These are phyloP conservation scores for Parochlus steinenii DNA, from an alignment of 2,888 invertebrate species.

Conservation along the genomic window DNA sequence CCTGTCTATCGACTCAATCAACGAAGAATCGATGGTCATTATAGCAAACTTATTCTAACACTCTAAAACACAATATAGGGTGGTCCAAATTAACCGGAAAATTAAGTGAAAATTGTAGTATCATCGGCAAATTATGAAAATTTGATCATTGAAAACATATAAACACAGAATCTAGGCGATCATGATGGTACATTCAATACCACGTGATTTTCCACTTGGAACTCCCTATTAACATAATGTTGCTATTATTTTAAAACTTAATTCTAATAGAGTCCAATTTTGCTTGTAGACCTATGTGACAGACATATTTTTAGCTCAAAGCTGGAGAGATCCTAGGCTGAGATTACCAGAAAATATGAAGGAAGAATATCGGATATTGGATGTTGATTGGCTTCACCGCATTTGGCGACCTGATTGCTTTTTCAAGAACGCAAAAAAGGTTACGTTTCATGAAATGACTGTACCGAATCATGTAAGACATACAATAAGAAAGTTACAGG, in stretches of 20 bases:
- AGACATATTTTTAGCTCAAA: conserved; percentile 82
- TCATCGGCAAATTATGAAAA: no score
- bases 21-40: conserved; percentile 88
- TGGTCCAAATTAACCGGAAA: neutral
- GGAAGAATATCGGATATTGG: conserved; percentile 75
- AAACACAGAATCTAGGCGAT: no score
- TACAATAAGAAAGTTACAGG: no score
- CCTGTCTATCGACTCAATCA: conserved; percentile 81
- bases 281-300: conserved; percentile 69
- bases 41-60: conserved; percentile 2
- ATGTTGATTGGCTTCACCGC: conserved; percentile 77
- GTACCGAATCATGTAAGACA: conserved; percentile 87
- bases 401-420: conserved; percentile 90
- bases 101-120: no score
- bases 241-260: no score
- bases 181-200: no score
- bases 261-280: conserved; percentile 3
- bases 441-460: conserved; percentile 88
- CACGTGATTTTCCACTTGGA: neutral
- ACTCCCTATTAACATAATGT: no score
- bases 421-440: conserved; percentile 86
- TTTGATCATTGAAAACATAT: no score
- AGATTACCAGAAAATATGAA: conserved; percentile 87
- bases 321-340: conserved; percentile 78
- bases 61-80: conserved; percentile 1